Conservation (phyloP, 1,140 invertebrate species). For the Ceratitis capitata region DNA sequence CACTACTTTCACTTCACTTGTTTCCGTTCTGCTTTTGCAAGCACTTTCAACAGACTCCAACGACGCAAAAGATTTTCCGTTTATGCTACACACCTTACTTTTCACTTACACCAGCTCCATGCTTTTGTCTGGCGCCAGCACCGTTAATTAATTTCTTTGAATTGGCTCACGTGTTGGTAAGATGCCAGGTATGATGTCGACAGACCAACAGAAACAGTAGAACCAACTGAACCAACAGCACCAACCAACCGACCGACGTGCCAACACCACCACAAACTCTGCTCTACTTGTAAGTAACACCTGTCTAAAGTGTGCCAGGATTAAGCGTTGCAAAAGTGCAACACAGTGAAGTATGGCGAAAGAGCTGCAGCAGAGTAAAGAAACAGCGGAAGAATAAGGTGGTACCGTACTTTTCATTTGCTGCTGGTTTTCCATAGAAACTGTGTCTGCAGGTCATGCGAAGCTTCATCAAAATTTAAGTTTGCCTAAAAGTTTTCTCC, state of each 20-base stretch:
- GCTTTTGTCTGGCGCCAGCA: not conserved
- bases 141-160: conserved; percentile 31
- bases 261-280: not conserved
- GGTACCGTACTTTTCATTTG: not conserved
- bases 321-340: not conserved
- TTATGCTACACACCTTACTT: not conserved
- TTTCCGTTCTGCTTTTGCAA: not conserved
- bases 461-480: not conserved
- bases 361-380: not conserved
- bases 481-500: not conserved
- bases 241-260: not conserved
- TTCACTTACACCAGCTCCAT: not conserved
- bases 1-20: conserved; percentile 22
- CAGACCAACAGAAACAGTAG: not conserved
- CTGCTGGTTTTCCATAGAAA: not conserved
- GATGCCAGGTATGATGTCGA: conserved; percentile 21
- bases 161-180: conserved; percentile 32
- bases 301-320: not conserved
- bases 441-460: not conserved
- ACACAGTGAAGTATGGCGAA: not conserved
- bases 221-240: not conserved
- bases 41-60: not conserved
- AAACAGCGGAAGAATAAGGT: not conserved
- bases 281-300: not conserved
- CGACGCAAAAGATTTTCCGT: not conserved